Percentiles rank a stretch among this genome's conserved stretches.
Evolutionary conservation across 2,113 vertebrate genomes (phyloP).

Genomic region (Alosa alosa): DNA sequence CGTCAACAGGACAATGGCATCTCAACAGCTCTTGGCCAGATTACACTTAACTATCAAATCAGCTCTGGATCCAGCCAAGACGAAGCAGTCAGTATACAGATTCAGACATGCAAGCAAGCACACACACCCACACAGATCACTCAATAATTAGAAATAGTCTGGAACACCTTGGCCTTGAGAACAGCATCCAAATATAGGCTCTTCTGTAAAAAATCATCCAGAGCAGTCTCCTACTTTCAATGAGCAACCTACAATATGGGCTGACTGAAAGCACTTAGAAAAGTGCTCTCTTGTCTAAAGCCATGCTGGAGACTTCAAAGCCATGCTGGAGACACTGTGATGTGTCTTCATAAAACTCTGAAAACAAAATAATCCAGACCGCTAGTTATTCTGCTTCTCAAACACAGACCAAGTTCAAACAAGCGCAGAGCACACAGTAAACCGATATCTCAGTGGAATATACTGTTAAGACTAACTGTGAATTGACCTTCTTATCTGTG

Average conservation of each 20-base stretch:
- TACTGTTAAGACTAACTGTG: neutral
- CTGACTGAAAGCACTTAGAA: neutral
- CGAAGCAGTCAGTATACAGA: neutral
- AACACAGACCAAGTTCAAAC: neutral
- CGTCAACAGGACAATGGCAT: neutral
- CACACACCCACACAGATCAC: neutral
- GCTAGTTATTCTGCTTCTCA: neutral
- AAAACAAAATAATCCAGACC: neutral
- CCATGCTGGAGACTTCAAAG: too few species aligned
- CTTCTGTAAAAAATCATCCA: neutral
- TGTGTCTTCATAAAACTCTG: neutral
- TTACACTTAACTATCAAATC: neutral
- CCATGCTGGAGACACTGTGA: neutral
- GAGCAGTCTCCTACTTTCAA: neutral
- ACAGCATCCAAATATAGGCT: neutral
- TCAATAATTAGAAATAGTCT: too few species aligned
- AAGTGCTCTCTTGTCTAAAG: neutral
- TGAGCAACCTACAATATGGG: neutral
- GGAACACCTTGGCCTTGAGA: too few species aligned
- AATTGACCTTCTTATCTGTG: neutral
- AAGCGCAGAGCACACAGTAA: neutral
- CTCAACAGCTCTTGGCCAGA: neutral
- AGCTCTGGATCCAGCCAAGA: neutral
- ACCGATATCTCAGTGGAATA: neutral
- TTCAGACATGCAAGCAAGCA: neutral